These are phyloP conservation scores for Drosophila busckii DNA, from an alignment of 1,140 invertebrate species.

Conservation along the genomic window DNA sequence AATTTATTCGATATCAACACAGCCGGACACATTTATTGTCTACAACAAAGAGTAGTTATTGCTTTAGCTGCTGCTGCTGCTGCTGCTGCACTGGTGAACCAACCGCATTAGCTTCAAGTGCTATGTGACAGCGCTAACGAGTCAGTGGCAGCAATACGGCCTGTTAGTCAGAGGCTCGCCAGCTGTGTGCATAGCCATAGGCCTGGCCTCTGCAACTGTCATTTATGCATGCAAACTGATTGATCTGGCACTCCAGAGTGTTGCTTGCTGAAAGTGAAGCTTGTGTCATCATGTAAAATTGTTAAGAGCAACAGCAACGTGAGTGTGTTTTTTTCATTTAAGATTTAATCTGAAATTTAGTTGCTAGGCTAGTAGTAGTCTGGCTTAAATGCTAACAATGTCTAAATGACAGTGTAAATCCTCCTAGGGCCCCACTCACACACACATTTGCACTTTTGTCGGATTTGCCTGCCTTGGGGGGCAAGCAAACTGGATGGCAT, in stretches of 20 bases:
- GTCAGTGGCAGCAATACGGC: constrained; percentile 26
- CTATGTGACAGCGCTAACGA: constrained; percentile 53
- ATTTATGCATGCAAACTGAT: constrained; percentile 52
- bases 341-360: constrained; percentile 16
- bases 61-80: constrained; percentile 1
- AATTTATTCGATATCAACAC: constrained; percentile 57
- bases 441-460: constrained; percentile 33
- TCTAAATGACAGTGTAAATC: constrained; percentile 54
- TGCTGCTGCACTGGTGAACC: constrained; percentile 18
- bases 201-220: constrained; percentile 29
- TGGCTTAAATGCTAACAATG: constrained; percentile 39
- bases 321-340: no score
- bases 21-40: constrained; percentile 36
- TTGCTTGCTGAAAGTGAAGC: no score
- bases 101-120: constrained; percentile 59
- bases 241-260: constrained; percentile 42
- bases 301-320: no score
- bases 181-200: neutral
- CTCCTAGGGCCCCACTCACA: neutral
- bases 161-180: neutral
- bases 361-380: constrained; percentile 18
- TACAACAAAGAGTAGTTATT: constrained; percentile 24
- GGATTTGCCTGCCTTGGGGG: neutral
- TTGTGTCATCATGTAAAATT: no score
- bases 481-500: constrained; percentile 41